Evolutionary conservation across 2,113 vertebrate species (phyloP).

Genomic region (Urocolius indicus): DNA sequence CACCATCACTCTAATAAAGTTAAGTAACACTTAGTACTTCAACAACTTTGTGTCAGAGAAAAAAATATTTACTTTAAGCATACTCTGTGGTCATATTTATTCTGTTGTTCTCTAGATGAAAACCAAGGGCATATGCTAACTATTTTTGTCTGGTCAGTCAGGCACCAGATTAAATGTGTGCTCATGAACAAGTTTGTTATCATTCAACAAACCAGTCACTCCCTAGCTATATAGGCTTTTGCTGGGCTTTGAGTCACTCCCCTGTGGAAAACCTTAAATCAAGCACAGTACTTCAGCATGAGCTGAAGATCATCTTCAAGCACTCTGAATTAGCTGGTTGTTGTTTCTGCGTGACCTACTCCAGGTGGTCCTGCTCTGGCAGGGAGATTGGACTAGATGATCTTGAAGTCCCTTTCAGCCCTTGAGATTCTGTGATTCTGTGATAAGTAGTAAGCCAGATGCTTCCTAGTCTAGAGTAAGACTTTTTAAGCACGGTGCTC

Average conservation of each 20-base stretch:
- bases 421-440: too few relatives aligned
- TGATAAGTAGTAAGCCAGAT: not conserved
- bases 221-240: not conserved
- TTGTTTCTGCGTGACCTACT: too few relatives aligned
- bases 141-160: not conserved
- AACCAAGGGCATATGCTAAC: not conserved
- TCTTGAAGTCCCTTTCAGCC: too few relatives aligned
- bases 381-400: too few relatives aligned
- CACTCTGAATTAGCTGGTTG: not conserved
- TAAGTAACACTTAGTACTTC: not conserved
- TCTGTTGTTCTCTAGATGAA: not conserved
- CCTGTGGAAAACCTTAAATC: not conserved
- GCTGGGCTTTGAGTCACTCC: not conserved
- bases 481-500: not conserved
- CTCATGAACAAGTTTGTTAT: not conserved
- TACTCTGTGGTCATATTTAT: not conserved
- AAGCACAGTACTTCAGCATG: not conserved
- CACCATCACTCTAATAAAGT: not conserved
- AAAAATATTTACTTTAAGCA: not conserved
- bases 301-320: not conserved
- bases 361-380: too few relatives aligned
- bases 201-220: not conserved
- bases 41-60: not conserved
- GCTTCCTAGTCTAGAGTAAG: not conserved
- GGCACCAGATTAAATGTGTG: not conserved